Conservation (phyloP, 2,888 invertebrate species). For the Girardia tigrina region DNA sequence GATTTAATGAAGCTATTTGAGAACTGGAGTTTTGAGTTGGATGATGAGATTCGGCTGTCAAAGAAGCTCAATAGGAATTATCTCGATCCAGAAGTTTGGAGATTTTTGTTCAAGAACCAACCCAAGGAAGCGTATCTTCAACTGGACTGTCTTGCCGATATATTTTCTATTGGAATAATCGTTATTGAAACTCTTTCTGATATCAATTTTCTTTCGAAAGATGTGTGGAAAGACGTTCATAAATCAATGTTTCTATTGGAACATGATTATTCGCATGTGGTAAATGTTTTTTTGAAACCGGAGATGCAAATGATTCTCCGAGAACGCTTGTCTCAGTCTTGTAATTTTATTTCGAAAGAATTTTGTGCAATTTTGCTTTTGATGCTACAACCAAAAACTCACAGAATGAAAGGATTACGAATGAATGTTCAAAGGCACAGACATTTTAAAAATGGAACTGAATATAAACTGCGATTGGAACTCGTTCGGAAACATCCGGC, state of each 20-base stretch:
- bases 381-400: background rate
- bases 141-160: background rate
- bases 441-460: background rate
- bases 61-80: background rate
- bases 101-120: background rate
- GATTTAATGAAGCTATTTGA: background rate
- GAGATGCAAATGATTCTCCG: background rate
- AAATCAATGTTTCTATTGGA: background rate
- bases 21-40: background rate
- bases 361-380: background rate
- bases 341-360: background rate
- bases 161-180: background rate
- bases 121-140: background rate
- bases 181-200: background rate
- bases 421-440: background rate
- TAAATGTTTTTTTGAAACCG: background rate
- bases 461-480: slow-evolving; percentile 11
- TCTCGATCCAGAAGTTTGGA: background rate
- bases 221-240: background rate
- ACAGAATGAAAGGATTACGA: background rate
- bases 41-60: background rate
- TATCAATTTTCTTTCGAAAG: background rate
- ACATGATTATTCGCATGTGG: background rate
- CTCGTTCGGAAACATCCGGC: background rate
- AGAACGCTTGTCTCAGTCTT: background rate